Evolutionary conservation across 2,797 vertebrate species (phyloP).

Genomic region (Notolepis coatsorum): DNA sequence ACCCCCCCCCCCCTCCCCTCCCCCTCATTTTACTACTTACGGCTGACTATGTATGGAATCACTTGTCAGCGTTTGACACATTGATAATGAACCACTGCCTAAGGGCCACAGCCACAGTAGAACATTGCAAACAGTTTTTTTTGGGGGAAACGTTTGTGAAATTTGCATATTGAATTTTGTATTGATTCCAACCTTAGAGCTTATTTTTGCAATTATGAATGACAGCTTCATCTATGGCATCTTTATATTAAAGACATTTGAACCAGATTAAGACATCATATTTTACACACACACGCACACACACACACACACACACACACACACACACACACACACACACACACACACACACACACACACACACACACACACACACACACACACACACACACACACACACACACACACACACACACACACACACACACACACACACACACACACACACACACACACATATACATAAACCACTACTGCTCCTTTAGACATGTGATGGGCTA

Average conservation of each 20-base stretch:
- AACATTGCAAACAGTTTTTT: neutral
- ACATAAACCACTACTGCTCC: conserved; percentile 25
- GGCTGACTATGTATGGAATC: no score
- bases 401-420: neutral
- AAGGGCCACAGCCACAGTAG: neutral
- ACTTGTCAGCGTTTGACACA: neutral
- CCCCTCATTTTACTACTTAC: no score
- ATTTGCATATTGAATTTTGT: neutral
- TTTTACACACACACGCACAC: neutral
- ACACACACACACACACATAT: neutral
- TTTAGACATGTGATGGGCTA: conserved; percentile 50
- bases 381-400: neutral
- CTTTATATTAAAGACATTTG: conserved; percentile 14
- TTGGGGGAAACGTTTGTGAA: neutral
- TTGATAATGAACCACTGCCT: conserved; percentile 1
- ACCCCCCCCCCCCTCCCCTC: no score
- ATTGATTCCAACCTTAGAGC: neutral
- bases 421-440: neutral
- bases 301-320: neutral
- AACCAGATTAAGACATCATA: conserved; percentile 22
- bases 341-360: neutral
- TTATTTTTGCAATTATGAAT: neutral
- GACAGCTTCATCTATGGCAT: neutral
- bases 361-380: neutral
- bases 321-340: neutral